Evolutionary conservation across 2,888 invertebrate species (phyloP), one percentile per base, ranked within the genome.

Genomic region (Neelides folsomi): DNA sequence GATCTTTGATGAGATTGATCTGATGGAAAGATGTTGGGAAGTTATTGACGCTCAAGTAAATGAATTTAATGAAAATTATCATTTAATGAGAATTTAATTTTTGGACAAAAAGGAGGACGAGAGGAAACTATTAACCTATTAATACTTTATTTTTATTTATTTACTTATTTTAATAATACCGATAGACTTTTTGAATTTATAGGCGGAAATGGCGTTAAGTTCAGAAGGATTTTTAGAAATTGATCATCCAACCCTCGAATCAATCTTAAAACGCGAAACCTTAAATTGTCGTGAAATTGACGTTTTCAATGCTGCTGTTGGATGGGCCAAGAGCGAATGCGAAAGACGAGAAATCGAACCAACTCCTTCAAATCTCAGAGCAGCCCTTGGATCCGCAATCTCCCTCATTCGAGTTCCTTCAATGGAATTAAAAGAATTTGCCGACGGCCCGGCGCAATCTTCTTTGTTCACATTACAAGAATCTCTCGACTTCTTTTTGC

Each of bases 1-100:
- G 65, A 78, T 95, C 54, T 94, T 94, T 75, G 94, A 95, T 73
- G 94, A 95, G 73, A 88, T 90, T 53, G 93, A 94, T 70, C 77
- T 95, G 65, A 93, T 93, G 90, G 86, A 90, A 72, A 78, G 90
- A 65, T 92, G 92, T 75, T 92, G 90, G 90, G 90, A 92, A 77
- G 93, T 94, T 58, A 93, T 95, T 70, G 94, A 94, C 74, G 94
- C 94, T 51, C 87, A 87, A 84, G 86, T 86, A 80, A 19, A 52
- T 18, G 27, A 27, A 27, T 27, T 5, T 7, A n/a, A 35, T 36
- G 6, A n/a, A 36, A 8, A 15, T 47, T 48, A n/a, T 40, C n/a
- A 6, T 20, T 40, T 48, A 13, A 36, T 12, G 34, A 34, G 18
- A 9, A 41, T 12, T 41, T 15, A 12, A n/a, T 13, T 47, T 47